Evolutionary conservation across 2,797 vertebrate genomes (phyloP), one percentile per base, ranked within the genome.

Genomic region (Notoglanidium macrostoma): DNA sequence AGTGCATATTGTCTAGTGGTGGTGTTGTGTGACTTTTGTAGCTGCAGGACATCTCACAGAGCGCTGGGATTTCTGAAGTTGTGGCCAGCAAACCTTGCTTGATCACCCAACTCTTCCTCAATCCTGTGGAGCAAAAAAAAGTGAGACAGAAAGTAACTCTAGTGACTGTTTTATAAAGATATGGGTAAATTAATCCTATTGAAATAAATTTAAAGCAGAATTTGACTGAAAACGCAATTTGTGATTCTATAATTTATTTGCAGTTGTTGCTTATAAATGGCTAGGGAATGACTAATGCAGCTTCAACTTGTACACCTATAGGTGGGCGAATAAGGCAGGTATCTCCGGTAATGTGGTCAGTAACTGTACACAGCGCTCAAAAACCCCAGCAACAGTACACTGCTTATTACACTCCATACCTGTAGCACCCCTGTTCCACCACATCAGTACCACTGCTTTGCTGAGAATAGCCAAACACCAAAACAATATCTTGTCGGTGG

Each of bases 41-140:
- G 32, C 55, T n/a, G 14, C 26, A 84, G 82, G 59, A 46, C 44
- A 84, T 87, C 92, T 98, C 96, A 99, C 97, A 98, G 97, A 93
- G 97, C 98, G 8, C 97, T 98, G 89, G 98, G 98, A 92, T 98
- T 99, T 93, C 98, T 97, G 92, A 99, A 99, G 93, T 98, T 99
- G 89, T 98, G 97, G 90, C 98, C 98, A 0, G 98, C 98, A 8
- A 98, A 98, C 88, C 97, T 97, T 88, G 98, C 98, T 94, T 97
- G 97, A 2, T 98, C 97, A 0, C 98, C 98, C 90, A 99, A 90
- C 92, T 98, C 98, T 91, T 99, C 98, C 92, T 99, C 98, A 83
- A 99, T 99, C 95, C 98, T 98, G 85, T 68, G 68, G 86, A 74
- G 55, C 59, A n/a, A 90, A 40, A 90, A 89, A 77, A 83, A 51